Evolutionary conservation across 2,113 vertebrate species (phyloP), one percentile per base, ranked within the genome.

Genomic region (Phocoena phocoena): DNA sequence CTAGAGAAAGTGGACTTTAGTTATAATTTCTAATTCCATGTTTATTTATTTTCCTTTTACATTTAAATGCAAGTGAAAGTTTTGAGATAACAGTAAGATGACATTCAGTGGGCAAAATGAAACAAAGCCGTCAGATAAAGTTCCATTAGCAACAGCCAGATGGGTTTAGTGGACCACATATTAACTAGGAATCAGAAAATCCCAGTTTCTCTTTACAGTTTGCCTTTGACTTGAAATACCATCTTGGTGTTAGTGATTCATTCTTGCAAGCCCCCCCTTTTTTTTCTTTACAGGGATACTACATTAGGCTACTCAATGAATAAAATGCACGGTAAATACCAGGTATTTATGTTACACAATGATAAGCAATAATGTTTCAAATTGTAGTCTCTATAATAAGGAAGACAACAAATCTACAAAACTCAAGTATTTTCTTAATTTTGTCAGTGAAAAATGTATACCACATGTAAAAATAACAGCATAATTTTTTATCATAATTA

Each of bases 171-270:
- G 33, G 14, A 91, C 21, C 36, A 70, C 25, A 33, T 47, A 67
- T 63, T 93, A 86, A 92, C n/a, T 31, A 62, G 1, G 14, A 87
- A 6, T 97, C 65, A 81, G 50, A 95, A 95, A 96, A 96, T 41
- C 25, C 55, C 15, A 71, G 50, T 68, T 93, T 96, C 50, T 95
- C 93, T 95, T 95, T 91, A 85, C 58, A 95, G 11, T 77, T 93
- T 92, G 68, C 65, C 68, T 81, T 50, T 93, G 62, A 81, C 67
- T 76, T 85, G 38, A 96, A 96, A 97, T 28, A 94, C 55, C 17
- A 95, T 47, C 20, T 88, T 88, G 67, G 26, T 77, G 26, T 71
- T 55, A 68, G 28, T 70, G 76, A 94, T 77, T 92, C 58, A 77
- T 83, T 91, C 68, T 58, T 63, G 0, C 6, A 91, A 88, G 26